Conservation (phyloP, 2,888 invertebrate species). For the Limnephilus rhombicus region DNA sequence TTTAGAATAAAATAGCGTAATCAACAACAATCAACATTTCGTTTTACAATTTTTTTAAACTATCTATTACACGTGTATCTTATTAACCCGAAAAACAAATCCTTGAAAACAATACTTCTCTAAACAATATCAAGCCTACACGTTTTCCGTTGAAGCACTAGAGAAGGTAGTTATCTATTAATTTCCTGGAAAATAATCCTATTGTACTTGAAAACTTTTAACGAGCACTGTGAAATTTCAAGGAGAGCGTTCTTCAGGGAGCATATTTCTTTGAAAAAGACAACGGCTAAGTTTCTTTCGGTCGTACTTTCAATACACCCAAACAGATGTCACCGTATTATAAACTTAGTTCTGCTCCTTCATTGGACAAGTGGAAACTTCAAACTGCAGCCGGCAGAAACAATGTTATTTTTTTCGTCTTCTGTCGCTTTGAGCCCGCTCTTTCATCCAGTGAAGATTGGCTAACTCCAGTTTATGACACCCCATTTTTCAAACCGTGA, state of each 20-base stretch:
- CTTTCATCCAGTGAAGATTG: conserved; percentile 50
- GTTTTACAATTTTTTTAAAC: too few relatives aligned
- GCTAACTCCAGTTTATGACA: conserved; percentile 46
- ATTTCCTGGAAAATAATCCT: neutral
- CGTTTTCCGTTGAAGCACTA: neutral
- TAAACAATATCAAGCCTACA: neutral
- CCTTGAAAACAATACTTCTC: neutral
- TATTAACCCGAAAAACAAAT: neutral
- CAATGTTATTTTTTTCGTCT: conserved; percentile 20
- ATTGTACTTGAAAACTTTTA: neutral
- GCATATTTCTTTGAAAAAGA: neutral
- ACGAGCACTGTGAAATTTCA: neutral
- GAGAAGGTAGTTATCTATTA: neutral
- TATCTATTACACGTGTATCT: neutral
- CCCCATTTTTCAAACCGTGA: conserved; percentile 54
- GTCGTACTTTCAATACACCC: neutral
- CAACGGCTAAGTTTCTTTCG: neutral
- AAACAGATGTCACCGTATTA: neutral
- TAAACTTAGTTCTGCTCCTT: neutral
- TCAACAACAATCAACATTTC: too few relatives aligned
- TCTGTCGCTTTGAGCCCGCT: neutral
- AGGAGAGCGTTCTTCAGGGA: neutral
- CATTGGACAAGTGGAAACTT: neutral
- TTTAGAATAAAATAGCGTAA: too few relatives aligned
- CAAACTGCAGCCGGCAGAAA: neutral